Evolutionary conservation across 2,888 invertebrate species (phyloP).

Genomic region (Drosophila flavopinicola): DNA sequence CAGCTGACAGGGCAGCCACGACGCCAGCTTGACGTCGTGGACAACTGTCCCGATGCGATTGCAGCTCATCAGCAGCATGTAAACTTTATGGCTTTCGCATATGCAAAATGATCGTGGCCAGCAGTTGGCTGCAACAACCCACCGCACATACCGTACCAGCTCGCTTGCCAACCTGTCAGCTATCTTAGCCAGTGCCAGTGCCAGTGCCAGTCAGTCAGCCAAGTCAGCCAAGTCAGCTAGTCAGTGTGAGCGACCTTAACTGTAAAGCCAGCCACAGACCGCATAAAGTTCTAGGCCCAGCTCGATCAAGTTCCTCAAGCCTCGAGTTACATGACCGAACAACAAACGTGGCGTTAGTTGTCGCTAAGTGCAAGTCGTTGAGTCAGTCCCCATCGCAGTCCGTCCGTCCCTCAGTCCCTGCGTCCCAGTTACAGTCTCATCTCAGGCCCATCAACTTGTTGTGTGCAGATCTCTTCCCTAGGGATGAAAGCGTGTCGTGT

Average conservation of each 20-base stretch:
- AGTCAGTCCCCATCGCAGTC: slow-evolving; percentile 44
- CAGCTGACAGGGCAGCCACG: slow-evolving; percentile 53
- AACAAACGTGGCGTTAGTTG: slow-evolving; percentile 72
- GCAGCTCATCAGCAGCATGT: slow-evolving; percentile 40
- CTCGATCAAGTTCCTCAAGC: slow-evolving; percentile 55
- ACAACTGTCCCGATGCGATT: slow-evolving; percentile 65
- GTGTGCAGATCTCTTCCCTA: slow-evolving; percentile 28
- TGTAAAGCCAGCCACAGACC: slow-evolving; percentile 71
- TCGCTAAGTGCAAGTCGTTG: slow-evolving; percentile 72
- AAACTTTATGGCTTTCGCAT: slow-evolving; percentile 63
- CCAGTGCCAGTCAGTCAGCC: slow-evolving; percentile 5
- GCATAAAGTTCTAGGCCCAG: slow-evolving; percentile 61
- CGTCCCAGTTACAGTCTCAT: slow-evolving; percentile 27
- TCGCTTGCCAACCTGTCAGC: slow-evolving; percentile 73
- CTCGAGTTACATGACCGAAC: slow-evolving; percentile 67
- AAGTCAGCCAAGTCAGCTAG: slow-evolving; percentile 2
- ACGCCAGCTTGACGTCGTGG: slow-evolving; percentile 46
- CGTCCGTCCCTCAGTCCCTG: slow-evolving; percentile 19
- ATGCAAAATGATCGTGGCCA: slow-evolving; percentile 76
- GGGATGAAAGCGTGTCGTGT: slow-evolving; percentile 34
- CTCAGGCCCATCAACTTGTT: slow-evolving; percentile 64
- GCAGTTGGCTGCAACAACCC: slow-evolving; percentile 27
- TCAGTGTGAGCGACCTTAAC: slow-evolving; percentile 76
- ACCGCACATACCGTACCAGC: slow-evolving; percentile 3
- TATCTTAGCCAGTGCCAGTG: slow-evolving; percentile 51